phyloP scores from a whole-genome alignment of 2,888 invertebrate genomes.

The Netelia melanura region DNA sequence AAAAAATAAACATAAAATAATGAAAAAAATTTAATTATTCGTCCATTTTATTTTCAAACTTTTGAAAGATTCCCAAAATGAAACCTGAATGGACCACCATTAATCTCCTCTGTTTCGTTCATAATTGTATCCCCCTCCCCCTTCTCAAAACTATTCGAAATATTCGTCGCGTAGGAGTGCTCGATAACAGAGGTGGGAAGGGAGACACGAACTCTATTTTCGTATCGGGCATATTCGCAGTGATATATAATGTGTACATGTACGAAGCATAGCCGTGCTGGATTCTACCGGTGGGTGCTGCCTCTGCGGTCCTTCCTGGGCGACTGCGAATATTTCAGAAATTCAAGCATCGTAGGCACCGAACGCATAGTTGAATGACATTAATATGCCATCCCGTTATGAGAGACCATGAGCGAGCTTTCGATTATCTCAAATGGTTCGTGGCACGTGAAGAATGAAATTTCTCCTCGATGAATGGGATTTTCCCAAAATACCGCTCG shows the following conservation, averaged over 20 bases:
- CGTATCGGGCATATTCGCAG: constrained; percentile 30
- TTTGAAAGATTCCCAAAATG: neutral
- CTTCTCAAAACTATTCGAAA: constrained; percentile 5
- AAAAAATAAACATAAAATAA: too few relatives aligned
- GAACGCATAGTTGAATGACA: constrained; percentile 64
- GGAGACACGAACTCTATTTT: constrained; percentile 37
- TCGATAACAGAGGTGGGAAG: constrained; percentile 23
- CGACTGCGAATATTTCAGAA: constrained; percentile 63
- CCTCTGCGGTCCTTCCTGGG: constrained; percentile 28
- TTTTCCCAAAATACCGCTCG: neutral
- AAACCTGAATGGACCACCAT: neutral
- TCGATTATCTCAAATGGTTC: constrained; percentile 54
- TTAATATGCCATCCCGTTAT: constrained; percentile 63
- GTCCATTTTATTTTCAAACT: too few relatives aligned
- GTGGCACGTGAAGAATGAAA: neutral
- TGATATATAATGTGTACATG: constrained; percentile 34
- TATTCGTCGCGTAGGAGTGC: constrained; percentile 7
- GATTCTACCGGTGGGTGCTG: constrained; percentile 35
- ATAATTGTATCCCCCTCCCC: constrained; percentile 1
- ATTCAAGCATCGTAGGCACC: constrained; percentile 56
- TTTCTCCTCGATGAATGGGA: neutral
- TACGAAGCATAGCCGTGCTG: constrained; percentile 41
- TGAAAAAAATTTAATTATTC: too few relatives aligned
- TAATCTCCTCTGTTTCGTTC: neutral
- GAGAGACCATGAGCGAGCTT: constrained; percentile 31